phyloP scores from a whole-genome alignment of 2,888 invertebrate species.

The Sesamia inferens region DNA sequence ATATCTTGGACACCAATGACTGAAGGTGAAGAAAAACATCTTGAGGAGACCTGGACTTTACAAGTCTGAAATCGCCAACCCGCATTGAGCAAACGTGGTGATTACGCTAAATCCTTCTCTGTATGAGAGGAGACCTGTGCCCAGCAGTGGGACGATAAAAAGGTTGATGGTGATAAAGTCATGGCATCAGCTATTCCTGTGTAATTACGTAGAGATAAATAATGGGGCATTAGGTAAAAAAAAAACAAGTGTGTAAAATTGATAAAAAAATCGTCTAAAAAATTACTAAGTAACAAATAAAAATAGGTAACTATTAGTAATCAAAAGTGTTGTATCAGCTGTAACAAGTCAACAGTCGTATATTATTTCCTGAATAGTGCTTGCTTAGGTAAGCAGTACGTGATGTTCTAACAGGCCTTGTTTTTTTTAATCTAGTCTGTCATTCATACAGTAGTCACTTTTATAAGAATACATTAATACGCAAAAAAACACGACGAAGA shows the following conservation, averaged over 20 bases:
- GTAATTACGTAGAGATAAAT: not conserved
- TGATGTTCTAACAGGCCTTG: conserved; percentile 24
- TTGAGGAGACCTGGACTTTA: too few species aligned
- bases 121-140: too few species aligned
- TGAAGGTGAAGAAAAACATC: too few species aligned
- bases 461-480: not conserved
- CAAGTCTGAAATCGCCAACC: too few species aligned
- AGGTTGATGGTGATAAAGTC: too few species aligned
- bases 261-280: too few species aligned
- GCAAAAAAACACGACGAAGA: not conserved
- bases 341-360: not conserved
- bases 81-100: too few species aligned
- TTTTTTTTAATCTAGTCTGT: not conserved
- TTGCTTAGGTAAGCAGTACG: conserved; percentile 35
- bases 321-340: conserved; percentile 21
- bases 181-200: too few species aligned
- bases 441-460: not conserved
- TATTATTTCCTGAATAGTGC: conserved; percentile 23
- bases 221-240: not conserved
- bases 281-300: not conserved
- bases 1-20: too few species aligned
- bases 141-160: too few species aligned
- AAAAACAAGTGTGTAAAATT: too few species aligned
- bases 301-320: not conserved
- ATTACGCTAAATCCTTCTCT: too few species aligned